Percentiles rank a stretch among this genome's conserved stretches.
These are phyloP conservation scores for Apodemia duryi DNA, from an alignment of 2,888 invertebrate species.

Conservation along the genomic window DNA sequence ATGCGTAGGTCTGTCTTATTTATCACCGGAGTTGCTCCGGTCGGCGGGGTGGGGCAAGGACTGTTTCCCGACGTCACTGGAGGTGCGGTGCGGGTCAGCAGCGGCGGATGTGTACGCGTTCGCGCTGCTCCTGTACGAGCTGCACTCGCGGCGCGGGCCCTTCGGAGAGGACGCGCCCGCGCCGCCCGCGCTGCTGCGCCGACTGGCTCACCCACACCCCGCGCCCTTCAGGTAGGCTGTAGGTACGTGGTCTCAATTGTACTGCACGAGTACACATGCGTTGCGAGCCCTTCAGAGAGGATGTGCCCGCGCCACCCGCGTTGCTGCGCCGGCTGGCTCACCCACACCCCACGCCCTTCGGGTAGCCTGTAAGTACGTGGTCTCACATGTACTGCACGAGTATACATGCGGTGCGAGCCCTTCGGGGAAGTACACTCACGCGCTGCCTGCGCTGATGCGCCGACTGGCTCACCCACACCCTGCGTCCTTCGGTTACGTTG, in stretches of 20 bases:
- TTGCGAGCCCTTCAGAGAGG: slow-evolving; percentile 90
- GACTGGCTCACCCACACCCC: slow-evolving; percentile 74
- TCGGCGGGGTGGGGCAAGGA: slow-evolving; percentile 67
- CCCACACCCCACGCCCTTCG: slow-evolving; percentile 71
- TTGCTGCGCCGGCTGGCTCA: slow-evolving; percentile 81
- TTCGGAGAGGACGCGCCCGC: slow-evolving; percentile 86
- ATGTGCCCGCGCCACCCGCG: slow-evolving; percentile 82
- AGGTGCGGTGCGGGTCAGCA: slow-evolving; percentile 79
- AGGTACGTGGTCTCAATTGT: slow-evolving; percentile 54
- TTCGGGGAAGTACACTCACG: slow-evolving; percentile 85
- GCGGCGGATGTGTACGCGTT: slow-evolving; percentile 93
- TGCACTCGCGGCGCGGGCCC: slow-evolving; percentile 91
- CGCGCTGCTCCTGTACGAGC: slow-evolving; percentile 92
- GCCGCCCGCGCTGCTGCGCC: slow-evolving; percentile 81
- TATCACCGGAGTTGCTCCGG: slow-evolving; percentile 88
- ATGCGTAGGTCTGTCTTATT: slow-evolving; percentile 84
- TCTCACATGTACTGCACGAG: slow-evolving; percentile 25
- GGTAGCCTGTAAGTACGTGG: slow-evolving; percentile 73
- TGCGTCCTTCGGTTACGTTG: slow-evolving; percentile 48
- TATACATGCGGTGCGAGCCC: slow-evolving; percentile 89
- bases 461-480: slow-evolving; percentile 76
- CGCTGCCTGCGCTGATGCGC: slow-evolving; percentile 82
- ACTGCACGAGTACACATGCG: slow-evolving; percentile 79
- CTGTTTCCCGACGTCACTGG: slow-evolving; percentile 42
- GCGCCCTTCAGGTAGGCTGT: slow-evolving; percentile 76